Conservation (phyloP, 2,888 invertebrate species). For the Mayetiola destructor region DNA sequence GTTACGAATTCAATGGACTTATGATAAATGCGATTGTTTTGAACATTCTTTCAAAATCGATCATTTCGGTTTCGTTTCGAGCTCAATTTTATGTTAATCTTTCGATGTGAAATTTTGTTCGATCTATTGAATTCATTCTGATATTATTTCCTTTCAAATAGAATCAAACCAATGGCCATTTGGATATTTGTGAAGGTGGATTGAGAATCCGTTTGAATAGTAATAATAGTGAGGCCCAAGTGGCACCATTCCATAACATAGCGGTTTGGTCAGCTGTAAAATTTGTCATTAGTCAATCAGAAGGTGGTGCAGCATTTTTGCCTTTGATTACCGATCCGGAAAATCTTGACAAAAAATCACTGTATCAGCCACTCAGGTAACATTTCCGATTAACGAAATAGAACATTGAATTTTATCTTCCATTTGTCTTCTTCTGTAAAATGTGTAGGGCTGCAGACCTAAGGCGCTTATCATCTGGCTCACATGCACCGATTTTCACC, state of each 20-base stretch:
- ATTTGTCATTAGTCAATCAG: slow-evolving; percentile 53
- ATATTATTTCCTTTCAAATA: slow-evolving; percentile 18
- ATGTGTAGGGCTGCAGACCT: slow-evolving; percentile 29
- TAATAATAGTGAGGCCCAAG: slow-evolving; percentile 42
- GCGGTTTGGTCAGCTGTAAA: slow-evolving; percentile 89
- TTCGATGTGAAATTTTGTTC: not conserved
- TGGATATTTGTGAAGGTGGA: slow-evolving; percentile 40
- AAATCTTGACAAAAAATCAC: slow-evolving; percentile 55
- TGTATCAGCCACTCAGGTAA: slow-evolving; percentile 41
- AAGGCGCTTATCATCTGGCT: slow-evolving; percentile 34
- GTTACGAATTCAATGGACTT: too few species aligned
- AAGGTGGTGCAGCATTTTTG: slow-evolving; percentile 56
- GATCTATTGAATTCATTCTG: not conserved
- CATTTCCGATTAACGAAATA: not conserved
- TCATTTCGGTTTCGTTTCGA: too few species aligned
- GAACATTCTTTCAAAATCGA: too few species aligned
- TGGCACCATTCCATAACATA: slow-evolving; percentile 78
- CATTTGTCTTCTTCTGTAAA: not conserved
- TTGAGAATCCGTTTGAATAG: slow-evolving; percentile 50
- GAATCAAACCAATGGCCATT: slow-evolving; percentile 28
- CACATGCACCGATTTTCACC: slow-evolving; percentile 74
- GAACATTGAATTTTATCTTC: not conserved
- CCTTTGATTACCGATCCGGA: slow-evolving; percentile 73
- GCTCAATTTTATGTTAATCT: too few species aligned
- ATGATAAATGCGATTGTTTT: too few species aligned